Evolutionary conservation across 2,797 vertebrate species (phyloP).

Genomic region (Heteromormyrus szaboi): DNA sequence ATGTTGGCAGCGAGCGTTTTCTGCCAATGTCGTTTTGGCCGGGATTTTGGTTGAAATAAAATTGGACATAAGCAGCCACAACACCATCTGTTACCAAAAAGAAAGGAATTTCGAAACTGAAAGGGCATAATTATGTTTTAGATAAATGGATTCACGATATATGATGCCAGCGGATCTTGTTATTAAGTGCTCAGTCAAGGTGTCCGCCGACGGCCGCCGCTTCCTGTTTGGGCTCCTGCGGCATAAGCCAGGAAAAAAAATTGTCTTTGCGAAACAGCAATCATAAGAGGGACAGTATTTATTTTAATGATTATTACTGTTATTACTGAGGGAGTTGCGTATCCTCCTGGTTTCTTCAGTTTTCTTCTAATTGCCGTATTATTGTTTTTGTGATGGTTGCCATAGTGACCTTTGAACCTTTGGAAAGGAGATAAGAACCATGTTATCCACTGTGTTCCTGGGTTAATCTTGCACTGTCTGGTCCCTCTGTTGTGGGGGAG

Average conservation of each 20-base stretch:
- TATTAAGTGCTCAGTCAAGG: slow-evolving; percentile 23
- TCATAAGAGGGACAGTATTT: background rate
- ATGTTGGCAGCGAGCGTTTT: slow-evolving; percentile 64
- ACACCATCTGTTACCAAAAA: slow-evolving; percentile 75
- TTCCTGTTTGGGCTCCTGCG: background rate
- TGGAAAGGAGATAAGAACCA: background rate
- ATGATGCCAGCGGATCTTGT: slow-evolving; percentile 37
- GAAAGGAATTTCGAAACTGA: slow-evolving; percentile 44
- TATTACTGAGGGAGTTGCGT: background rate
- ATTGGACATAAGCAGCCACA: slow-evolving; percentile 81
- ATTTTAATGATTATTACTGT: background rate
- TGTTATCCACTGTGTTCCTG: background rate
- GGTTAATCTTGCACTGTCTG: background rate
- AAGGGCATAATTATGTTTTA: slow-evolving; percentile 69
- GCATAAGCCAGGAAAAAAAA: background rate
- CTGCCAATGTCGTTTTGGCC: slow-evolving; percentile 76
- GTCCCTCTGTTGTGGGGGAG: background rate
- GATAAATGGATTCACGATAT: slow-evolving; percentile 70
- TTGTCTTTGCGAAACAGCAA: background rate
- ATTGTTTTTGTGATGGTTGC: background rate
- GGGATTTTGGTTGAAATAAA: slow-evolving; percentile 78
- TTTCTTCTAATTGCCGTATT: background rate
- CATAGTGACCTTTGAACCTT: background rate
- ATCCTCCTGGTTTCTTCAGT: background rate
- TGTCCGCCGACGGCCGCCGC: background rate